phyloP scores from a whole-genome alignment of 2,888 invertebrate genomes.

The Abrostola triplasia region DNA sequence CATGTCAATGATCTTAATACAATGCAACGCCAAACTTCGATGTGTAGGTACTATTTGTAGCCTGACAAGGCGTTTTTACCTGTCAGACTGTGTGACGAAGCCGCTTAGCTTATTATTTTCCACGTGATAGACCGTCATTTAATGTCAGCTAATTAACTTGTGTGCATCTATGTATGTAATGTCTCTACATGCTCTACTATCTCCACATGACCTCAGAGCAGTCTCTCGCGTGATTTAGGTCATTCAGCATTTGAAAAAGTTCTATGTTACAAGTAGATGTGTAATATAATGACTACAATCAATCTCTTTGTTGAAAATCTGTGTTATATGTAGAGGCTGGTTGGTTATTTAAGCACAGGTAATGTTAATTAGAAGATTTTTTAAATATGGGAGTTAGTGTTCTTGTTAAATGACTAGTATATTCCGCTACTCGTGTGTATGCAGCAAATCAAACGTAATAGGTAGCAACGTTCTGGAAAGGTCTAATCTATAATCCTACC shows the following conservation, averaged over 20 bases:
- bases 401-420: no score
- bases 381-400: no score
- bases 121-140: constrained; percentile 25
- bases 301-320: no score
- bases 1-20: constrained; percentile 67
- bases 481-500: not conserved
- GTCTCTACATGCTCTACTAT: constrained; percentile 28
- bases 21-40: constrained; percentile 37
- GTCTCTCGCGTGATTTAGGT: constrained; percentile 25
- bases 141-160: constrained; percentile 34
- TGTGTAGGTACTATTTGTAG: constrained; percentile 37
- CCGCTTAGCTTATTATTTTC: constrained; percentile 6
- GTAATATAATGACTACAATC: not conserved
- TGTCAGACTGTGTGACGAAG: constrained; percentile 17
- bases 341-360: no score
- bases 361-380: no score
- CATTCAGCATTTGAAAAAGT: not conserved
- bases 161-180: constrained; percentile 26
- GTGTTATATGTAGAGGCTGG: no score
- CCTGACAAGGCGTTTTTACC: constrained; percentile 38
- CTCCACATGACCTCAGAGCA: constrained; percentile 40
- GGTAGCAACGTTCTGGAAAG: not conserved
- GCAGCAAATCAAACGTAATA: not conserved
- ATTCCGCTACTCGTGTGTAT: no score
- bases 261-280: not conserved